phyloP scores from a whole-genome alignment of 2,797 vertebrate genomes.

The Hemibagrus guttatus region DNA sequence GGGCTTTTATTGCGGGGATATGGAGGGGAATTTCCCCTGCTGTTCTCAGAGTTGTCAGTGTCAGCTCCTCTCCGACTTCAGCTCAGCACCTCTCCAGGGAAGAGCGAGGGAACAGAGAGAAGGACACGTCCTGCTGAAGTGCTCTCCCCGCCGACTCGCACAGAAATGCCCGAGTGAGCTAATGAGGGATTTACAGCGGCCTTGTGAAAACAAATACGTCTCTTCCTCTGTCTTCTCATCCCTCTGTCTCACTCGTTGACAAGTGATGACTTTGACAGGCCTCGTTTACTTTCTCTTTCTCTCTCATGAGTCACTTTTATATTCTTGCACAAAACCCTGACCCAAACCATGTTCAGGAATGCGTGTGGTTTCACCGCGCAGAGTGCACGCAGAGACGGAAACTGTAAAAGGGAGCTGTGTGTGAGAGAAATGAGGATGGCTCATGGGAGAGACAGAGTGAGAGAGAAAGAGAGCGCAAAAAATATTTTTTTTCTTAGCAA shows the following conservation, averaged over 20 bases:
- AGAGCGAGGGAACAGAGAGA: conserved; percentile 3
- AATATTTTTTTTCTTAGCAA: conserved; percentile 57
- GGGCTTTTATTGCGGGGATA: conserved; percentile 73
- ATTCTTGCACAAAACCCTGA: conserved; percentile 37
- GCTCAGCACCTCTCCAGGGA: conserved; percentile 32
- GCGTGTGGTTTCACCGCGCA: conserved; percentile 43
- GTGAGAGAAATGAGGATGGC: conserved; percentile 32
- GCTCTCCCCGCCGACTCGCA: conserved; percentile 28
- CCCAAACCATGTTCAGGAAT: conserved; percentile 37
- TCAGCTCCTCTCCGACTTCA: conserved; percentile 43
- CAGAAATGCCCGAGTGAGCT: conserved; percentile 60
- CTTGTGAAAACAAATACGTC: conserved; percentile 63
- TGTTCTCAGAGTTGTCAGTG: conserved; percentile 48
- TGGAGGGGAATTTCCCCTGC: conserved; percentile 74
- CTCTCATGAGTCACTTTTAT: conserved; percentile 26
- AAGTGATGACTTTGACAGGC: conserved; percentile 42
- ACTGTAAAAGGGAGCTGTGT: conserved; percentile 39
- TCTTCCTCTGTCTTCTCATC: conserved; percentile 58
- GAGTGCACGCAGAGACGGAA: conserved; percentile 10
- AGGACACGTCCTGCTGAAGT: conserved; percentile 13
- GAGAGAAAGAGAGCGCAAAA: conserved; percentile 30
- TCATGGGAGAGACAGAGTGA: conserved; percentile 19
- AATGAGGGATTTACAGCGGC: conserved; percentile 62
- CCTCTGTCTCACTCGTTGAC: conserved; percentile 47
- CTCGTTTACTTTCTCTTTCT: conserved; percentile 25